phyloP scores from a whole-genome alignment of 2,797 vertebrate genomes.

The Tragelaphus eurycerus region DNA sequence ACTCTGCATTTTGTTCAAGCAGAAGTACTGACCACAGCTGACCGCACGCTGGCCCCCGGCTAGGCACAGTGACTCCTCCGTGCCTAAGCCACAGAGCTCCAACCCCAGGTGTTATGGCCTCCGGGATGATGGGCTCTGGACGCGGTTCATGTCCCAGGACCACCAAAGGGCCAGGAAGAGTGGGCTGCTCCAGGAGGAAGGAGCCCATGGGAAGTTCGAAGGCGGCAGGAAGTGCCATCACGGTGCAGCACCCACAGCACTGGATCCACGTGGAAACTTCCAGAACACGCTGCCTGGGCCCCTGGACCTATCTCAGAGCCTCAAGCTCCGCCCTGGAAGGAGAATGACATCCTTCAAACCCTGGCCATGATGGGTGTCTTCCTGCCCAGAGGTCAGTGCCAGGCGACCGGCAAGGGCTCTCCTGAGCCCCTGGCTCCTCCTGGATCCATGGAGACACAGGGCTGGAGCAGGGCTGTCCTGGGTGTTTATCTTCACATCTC shows the following conservation, averaged over 20 bases:
- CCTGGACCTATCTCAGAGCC: neutral
- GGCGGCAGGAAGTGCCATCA: neutral
- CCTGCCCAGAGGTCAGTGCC: neutral
- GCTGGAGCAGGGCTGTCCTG: neutral
- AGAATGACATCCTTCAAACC: neutral
- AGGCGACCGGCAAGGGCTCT: neutral
- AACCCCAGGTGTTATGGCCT: neutral
- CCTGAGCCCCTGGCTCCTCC: neutral
- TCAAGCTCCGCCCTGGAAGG: neutral
- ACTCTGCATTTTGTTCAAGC: neutral
- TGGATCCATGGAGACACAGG: neutral
- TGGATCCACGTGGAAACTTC: neutral
- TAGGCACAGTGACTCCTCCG: neutral
- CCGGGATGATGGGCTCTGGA: neutral
- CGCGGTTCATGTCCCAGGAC: fast-evolving
- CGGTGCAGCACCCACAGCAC: neutral
- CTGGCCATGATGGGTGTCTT: neutral
- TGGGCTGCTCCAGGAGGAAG: neutral
- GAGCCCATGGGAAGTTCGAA: neutral
- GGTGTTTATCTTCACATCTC: fast-evolving
- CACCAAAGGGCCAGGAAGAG: neutral
- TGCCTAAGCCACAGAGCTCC: neutral
- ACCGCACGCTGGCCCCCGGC: neutral
- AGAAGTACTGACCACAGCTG: neutral
- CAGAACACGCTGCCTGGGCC: neutral